Evolutionary conservation across 2,113 vertebrate species (phyloP).

Genomic region (Sialia sialis): DNA sequence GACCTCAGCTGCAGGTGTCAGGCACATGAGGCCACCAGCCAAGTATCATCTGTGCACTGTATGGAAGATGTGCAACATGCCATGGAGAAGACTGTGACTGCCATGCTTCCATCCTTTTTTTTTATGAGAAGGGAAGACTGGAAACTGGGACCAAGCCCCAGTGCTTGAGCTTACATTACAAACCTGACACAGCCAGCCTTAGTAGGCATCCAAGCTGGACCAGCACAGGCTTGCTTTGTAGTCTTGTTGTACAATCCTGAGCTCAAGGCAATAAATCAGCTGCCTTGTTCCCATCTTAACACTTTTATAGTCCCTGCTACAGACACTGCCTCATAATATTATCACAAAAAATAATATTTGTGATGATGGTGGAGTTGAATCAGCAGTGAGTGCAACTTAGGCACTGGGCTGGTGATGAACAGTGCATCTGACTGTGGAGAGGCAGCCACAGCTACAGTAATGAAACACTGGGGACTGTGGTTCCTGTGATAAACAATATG

Average conservation of each 20-base stretch:
- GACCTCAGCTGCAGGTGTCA: neutral
- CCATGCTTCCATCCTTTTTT: neutral
- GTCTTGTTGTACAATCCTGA: neutral
- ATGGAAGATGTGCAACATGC: neutral
- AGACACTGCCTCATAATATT: neutral
- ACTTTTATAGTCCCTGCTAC: neutral
- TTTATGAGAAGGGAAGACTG: neutral
- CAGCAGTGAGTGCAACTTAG: neutral
- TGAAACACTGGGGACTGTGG: rapidly evolving
- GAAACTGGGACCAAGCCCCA: neutral
- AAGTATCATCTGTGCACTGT: neutral
- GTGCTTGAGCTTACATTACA: neutral
- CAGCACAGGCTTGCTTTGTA: neutral
- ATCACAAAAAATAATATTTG: neutral
- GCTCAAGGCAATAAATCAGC: neutral
- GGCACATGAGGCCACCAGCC: neutral
- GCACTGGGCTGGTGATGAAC: neutral
- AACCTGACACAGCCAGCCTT: neutral
- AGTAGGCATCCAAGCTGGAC: neutral
- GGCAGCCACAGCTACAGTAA: neutral
- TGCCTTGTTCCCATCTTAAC: neutral
- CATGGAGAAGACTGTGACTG: neutral
- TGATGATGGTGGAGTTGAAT: neutral
- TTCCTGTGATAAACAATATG: neutral
- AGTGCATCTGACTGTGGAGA: neutral